Evolutionary conservation across 2,888 invertebrate genomes (phyloP), one percentile per base, ranked within the genome.

Genomic region (Agapetus fuscipes): DNA sequence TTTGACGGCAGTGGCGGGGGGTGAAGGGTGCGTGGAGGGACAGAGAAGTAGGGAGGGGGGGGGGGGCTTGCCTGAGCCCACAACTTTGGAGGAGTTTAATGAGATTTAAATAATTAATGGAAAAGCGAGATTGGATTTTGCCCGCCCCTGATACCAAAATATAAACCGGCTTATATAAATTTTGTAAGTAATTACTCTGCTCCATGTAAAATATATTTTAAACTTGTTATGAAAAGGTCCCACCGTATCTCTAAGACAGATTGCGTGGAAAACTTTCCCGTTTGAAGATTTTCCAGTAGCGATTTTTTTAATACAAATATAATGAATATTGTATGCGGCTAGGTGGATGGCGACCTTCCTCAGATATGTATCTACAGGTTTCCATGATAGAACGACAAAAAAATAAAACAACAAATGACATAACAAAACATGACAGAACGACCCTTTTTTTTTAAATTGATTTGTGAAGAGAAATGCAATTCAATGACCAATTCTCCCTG

Each of bases 31-130:
- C n/a, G n/a, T n/a, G n/a, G n/a, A n/a, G n/a, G n/a, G n/a, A n/a
- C n/a, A n/a, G n/a, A n/a, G n/a, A n/a, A n/a, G n/a, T n/a, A n/a
- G n/a, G n/a, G n/a, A n/a, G n/a, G n/a, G n/a, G n/a, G n/a, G n/a
- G n/a, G n/a, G n/a, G n/a, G n/a, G n/a, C n/a, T n/a, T n/a, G n/a
- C n/a, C 41, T 36, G 40, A 38, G 34, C 44, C 47, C 47, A 36
- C 60, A 61, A 61, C 61, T 58, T 63, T 62, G 61, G 61, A 61
- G 61, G 59, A 62, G 66, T 63, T 66, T 67, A 67, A 67, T 67
- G 64, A 66, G 64, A 67, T 68, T 68, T 68, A 66, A 69, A 69
- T 69, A 68, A 69, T 68, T 70, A 69, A 69, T 68, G 66, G 67
- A 65, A 62, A 62, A 61, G 61, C 64, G 63, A 66, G 67, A 68